Conservation (phyloP, 2,797 vertebrate species). For the Crenuchus spilurus region DNA sequence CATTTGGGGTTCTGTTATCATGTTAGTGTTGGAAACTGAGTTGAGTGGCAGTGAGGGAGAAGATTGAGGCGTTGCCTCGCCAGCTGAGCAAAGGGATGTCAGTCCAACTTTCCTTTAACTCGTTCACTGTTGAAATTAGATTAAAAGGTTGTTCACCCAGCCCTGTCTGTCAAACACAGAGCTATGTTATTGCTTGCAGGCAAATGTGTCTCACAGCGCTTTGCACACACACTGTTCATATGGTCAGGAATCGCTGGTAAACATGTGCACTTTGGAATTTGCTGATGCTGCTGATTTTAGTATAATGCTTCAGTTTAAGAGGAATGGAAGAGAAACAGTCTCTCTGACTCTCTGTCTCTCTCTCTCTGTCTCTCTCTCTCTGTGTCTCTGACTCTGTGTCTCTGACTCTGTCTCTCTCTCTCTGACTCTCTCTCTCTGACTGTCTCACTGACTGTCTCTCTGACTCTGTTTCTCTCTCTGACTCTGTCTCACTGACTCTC, state of each 20-base stretch:
- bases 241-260: conserved; percentile 1
- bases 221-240: neutral
- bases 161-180: neutral
- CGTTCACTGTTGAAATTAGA: conserved; percentile 68
- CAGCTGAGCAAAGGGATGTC: conserved; percentile 46
- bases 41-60: conserved; percentile 17
- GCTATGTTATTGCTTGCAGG: conserved; percentile 18
- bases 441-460: conserved; percentile 36
- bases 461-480: neutral
- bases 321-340: conserved; percentile 22
- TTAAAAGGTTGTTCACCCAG: conserved; percentile 68
- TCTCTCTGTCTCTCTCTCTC: conserved; percentile 5
- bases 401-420: conserved; percentile 2
- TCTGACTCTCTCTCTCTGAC: no score
- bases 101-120: conserved; percentile 40
- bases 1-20: neutral
- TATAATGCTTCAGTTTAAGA: conserved; percentile 28
- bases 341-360: neutral
- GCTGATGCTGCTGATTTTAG: conserved; percentile 33
- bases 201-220: neutral
- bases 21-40: neutral
- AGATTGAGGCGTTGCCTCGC: conserved; percentile 46
- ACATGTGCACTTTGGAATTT: conserved; percentile 48
- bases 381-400: conserved; percentile 4
- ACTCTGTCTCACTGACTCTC: neutral